These are phyloP conservation scores for Kradibia gibbosae DNA, from an alignment of 1,140 invertebrate species.

Conservation along the genomic window DNA sequence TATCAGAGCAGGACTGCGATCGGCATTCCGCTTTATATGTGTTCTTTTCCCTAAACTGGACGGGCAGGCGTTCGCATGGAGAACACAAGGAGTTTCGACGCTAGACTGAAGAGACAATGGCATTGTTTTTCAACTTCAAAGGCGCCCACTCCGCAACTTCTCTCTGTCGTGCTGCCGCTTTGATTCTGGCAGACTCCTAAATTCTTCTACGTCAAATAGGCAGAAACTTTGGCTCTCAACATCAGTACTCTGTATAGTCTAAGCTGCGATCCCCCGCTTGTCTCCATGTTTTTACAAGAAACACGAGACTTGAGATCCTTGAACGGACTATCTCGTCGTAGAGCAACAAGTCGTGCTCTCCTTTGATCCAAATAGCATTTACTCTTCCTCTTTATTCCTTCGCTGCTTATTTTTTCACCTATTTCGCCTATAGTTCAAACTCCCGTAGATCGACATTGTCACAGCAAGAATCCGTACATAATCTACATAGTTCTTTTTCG, in stretches of 20 bases:
- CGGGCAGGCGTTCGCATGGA: conserved; percentile 38
- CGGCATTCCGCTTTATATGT: conserved; percentile 8
- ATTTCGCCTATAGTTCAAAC: not conserved
- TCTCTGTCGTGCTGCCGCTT: conserved; percentile 59
- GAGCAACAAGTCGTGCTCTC: not conserved
- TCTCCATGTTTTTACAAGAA: conserved; percentile 41
- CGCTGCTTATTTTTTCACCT: not conserved
- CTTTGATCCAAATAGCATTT: not conserved
- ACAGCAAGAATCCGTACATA: not conserved
- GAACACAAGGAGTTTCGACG: conserved; percentile 57
- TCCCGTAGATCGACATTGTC: conserved; percentile 28
- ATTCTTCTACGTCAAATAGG: conserved; percentile 69
- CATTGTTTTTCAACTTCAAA: conserved; percentile 75
- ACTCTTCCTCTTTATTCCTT: not conserved
- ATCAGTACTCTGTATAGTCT: not conserved
- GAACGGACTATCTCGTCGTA: not conserved
- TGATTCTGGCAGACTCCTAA: conserved; percentile 73
- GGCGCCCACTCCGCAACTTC: conserved; percentile 62
- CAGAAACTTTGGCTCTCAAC: conserved; percentile 39
- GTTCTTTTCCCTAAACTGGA: conserved; percentile 50
- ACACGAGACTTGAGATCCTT: not conserved
- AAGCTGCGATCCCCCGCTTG: conserved; percentile 26
- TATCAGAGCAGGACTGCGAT: not conserved
- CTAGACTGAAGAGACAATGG: conserved; percentile 74
- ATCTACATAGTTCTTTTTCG: conserved; percentile 2